Evolutionary conservation across 1,140 invertebrate genomes (phyloP).

Genomic region (Brachionus plicatilis): DNA sequence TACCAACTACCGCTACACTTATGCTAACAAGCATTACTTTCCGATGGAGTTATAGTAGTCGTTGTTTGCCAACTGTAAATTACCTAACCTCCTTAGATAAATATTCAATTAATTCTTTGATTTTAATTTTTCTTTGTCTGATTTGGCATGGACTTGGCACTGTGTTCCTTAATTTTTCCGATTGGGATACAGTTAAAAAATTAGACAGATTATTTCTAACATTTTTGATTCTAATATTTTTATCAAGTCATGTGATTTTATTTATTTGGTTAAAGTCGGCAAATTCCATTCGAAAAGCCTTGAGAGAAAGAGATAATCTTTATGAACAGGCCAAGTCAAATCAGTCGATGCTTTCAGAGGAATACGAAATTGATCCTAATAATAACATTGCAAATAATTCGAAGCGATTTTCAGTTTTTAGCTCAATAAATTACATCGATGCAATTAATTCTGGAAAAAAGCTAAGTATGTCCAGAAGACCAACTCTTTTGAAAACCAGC

Average conservation of each 20-base stretch:
- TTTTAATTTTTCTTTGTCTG: neutral
- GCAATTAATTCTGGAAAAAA: neutral
- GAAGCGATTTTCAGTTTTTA: neutral
- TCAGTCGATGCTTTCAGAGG: neutral
- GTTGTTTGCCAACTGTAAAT: conserved; percentile 53
- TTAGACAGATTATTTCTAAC: neutral
- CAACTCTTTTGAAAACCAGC: neutral
- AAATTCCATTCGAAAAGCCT: neutral
- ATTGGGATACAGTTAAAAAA: neutral
- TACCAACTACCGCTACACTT: conserved; percentile 51
- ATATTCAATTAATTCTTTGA: neutral
- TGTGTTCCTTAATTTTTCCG: neutral
- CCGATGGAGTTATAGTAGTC: conserved; percentile 53
- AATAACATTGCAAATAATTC: neutral
- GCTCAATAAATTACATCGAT: neutral
- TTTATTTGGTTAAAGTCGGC: conserved; percentile 25
- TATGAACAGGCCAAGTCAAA: neutral
- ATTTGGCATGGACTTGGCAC: neutral
- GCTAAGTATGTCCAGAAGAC: neutral
- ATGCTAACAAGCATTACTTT: conserved; percentile 51
- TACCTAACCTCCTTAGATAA: conserved; percentile 47
- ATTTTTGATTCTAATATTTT: neutral
- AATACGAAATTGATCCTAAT: neutral
- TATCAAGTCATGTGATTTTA: conserved; percentile 6
- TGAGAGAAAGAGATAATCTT: conserved; percentile 12